These are phyloP conservation scores for Harpagoxenus sublaevis DNA, from an alignment of 2,888 invertebrate genomes.

Conservation along the genomic window DNA sequence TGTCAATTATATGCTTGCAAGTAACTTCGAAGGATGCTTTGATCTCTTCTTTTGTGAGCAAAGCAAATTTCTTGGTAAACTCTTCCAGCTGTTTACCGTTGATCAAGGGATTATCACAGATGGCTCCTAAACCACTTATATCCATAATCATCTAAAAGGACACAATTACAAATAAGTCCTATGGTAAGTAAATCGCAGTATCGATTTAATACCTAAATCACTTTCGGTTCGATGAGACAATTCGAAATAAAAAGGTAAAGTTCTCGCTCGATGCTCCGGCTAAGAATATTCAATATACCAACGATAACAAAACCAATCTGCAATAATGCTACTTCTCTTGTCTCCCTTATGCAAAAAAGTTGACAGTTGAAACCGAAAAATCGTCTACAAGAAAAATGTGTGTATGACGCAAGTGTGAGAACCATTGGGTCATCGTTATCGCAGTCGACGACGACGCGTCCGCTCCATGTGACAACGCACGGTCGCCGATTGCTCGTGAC, in stretches of 20 bases:
- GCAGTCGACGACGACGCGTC: background rate
- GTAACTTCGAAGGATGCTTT: conserved; percentile 94
- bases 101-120: conserved; percentile 93
- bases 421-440: background rate
- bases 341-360: background rate
- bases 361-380: background rate
- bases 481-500: conserved; percentile 2
- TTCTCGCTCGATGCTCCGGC: background rate
- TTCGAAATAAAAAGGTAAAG: background rate
- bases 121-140: conserved; percentile 94
- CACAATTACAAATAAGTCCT: background rate
- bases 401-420: background rate
- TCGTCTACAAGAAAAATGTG: background rate
- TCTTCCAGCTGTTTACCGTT: conserved; percentile 94
- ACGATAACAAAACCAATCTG: background rate
- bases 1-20: conserved; percentile 93
- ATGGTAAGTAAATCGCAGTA: background rate
- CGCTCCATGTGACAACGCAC: conserved; percentile 14
- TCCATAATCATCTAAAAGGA: conserved; percentile 95
- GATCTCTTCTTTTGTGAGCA: conserved; percentile 92
- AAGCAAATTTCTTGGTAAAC: conserved; percentile 93
- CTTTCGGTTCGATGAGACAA: background rate
- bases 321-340: background rate
- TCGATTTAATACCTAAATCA: background rate
- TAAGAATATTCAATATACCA: background rate